Evolutionary conservation across 2,888 invertebrate species (phyloP).

Genomic region (Leptinotarsa peninsularis): DNA sequence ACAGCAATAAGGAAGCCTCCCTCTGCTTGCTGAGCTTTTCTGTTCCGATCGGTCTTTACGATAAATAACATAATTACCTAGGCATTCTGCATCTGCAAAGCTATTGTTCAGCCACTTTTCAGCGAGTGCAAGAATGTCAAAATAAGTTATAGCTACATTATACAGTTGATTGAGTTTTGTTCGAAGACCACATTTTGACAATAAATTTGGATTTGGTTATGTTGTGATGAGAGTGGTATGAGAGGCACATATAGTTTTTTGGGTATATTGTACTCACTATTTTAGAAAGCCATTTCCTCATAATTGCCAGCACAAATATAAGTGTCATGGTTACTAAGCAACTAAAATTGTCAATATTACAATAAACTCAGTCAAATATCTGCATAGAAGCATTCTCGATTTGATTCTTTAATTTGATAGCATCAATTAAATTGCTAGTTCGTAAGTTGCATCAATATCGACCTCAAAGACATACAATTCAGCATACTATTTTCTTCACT

Average conservation of each 20-base stretch:
- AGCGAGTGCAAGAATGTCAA: neutral
- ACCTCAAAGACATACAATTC: too few species aligned
- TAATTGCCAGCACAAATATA: too few species aligned
- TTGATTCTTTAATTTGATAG: too few species aligned
- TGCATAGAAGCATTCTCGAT: too few species aligned
- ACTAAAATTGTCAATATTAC: too few species aligned
- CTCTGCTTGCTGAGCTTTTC: neutral
- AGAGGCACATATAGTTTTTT: neutral
- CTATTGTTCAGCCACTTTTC: neutral
- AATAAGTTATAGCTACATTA: neutral
- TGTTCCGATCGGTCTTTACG: neutral
- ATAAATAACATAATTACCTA: neutral
- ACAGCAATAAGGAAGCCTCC: neutral
- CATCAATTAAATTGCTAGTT: too few species aligned
- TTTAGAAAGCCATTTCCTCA: too few species aligned
- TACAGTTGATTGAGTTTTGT: neutral
- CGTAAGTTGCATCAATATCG: too few species aligned
- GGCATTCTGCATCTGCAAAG: neutral
- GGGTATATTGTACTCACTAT: too few species aligned
- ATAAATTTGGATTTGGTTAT: neutral
- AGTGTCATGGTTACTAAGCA: too few species aligned
- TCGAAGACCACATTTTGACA: neutral
- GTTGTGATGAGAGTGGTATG: neutral
- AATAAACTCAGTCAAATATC: too few species aligned
- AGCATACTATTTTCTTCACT: too few species aligned